Percentiles rank a stretch among this genome's conserved stretches.
Conservation (phyloP, 2,888 invertebrate genomes). For the Sphecodes monilicornis region DNA sequence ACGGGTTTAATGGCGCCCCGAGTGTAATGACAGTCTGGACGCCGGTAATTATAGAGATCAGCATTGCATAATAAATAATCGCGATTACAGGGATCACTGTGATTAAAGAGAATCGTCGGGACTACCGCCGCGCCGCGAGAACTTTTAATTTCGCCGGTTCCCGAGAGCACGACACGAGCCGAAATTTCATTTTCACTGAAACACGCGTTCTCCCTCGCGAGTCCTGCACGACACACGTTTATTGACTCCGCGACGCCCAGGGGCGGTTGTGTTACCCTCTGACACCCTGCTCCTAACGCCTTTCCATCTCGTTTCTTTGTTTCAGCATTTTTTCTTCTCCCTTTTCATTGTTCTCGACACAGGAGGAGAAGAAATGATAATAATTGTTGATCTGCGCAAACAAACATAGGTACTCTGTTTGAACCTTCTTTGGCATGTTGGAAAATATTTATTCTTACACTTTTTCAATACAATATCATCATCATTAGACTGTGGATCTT, state of each 20-base stretch:
- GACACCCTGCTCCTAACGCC: neutral
- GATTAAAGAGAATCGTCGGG: constrained; percentile 18
- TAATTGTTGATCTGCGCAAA: neutral
- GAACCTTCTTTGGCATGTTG: neutral
- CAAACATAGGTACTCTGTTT: neutral
- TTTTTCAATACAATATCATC: neutral
- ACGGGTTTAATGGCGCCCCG: constrained; percentile 12
- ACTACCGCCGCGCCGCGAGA: constrained; percentile 9
- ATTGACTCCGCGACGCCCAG: constrained; percentile 16
- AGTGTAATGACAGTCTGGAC: constrained; percentile 31
- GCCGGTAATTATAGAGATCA: constrained; percentile 24
- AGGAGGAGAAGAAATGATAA: no score
- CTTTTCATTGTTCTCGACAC: neutral
- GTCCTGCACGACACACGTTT: constrained; percentile 15
- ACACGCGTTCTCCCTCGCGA: neutral
- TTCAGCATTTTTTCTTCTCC: neutral
- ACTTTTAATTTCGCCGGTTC: constrained; percentile 14
- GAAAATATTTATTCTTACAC: neutral
- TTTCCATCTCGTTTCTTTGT: neutral
- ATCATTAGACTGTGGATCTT: no score
- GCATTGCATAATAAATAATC: constrained; percentile 40
- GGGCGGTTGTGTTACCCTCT: neutral
- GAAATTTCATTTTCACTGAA: constrained; percentile 23
- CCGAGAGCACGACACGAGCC: neutral
- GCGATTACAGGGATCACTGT: constrained; percentile 28